phyloP scores from a whole-genome alignment of 1,140 invertebrate species.

The Muscidifurax raptorellus region DNA sequence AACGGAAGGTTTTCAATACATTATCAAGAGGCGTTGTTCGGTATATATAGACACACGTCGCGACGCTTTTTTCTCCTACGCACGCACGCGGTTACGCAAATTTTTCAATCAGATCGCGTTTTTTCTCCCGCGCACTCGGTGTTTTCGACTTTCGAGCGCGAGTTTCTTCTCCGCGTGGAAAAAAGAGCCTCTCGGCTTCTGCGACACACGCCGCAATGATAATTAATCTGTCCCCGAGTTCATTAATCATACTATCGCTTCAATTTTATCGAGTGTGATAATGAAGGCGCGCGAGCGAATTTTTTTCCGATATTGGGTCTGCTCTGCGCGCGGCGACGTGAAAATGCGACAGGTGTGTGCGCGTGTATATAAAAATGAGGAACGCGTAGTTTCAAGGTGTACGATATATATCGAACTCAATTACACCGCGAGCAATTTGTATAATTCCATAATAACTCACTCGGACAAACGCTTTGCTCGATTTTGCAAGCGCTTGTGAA shows the following conservation, averaged over 20 bases:
- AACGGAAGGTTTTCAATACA: no score
- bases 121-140: no score
- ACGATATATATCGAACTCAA: background rate
- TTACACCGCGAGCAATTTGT: slow-evolving; percentile 8
- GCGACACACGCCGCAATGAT: background rate
- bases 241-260: slow-evolving; percentile 34
- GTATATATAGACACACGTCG: no score
- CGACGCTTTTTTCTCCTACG: no score
- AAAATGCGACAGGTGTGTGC: background rate
- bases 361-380: background rate
- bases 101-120: no score
- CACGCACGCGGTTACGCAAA: no score
- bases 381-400: background rate
- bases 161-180: no score
- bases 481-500: no score
- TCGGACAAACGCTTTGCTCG: background rate
- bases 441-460: slow-evolving; percentile 20
- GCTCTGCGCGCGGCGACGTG: no score
- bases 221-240: background rate
- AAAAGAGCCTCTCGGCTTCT: no score
- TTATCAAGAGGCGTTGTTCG: no score
- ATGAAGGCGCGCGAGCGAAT: background rate
- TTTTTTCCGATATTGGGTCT: background rate
- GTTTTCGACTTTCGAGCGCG: no score
- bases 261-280: slow-evolving; percentile 19